A percentile compares a stretch with the other conserved stretches of the same genome.
Conservation (phyloP, 2,797 vertebrate genomes). For the Zenarchopterus dispar region DNA sequence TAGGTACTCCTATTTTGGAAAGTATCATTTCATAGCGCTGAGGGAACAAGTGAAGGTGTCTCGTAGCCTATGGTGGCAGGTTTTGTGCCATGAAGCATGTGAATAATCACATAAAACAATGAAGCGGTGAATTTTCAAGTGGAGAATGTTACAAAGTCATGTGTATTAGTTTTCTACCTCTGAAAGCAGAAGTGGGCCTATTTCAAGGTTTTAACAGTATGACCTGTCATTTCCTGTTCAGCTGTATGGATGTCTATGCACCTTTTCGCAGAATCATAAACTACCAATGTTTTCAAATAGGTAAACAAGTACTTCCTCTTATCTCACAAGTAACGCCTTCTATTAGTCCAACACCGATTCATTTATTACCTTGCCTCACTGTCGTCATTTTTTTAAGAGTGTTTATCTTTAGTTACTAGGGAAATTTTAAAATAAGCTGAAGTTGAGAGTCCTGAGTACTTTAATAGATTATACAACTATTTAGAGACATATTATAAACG, state of each 20-base stretch:
- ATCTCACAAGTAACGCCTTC: slow-evolving; percentile 3
- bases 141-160: slow-evolving; percentile 17
- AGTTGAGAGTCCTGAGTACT: no score
- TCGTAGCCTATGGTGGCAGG: background rate
- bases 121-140: background rate
- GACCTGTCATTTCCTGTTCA: slow-evolving; percentile 84
- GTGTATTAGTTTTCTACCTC: slow-evolving; percentile 20
- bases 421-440: no score
- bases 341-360: slow-evolving; percentile 1
- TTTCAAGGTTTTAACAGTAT: slow-evolving; percentile 68
- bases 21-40: background rate
- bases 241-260: slow-evolving; percentile 69
- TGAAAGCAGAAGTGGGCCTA: slow-evolving; percentile 73
- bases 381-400: no score
- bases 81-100: background rate
- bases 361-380: no score
- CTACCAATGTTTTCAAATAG: slow-evolving; percentile 50
- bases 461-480: no score
- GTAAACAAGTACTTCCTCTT: slow-evolving; percentile 50
- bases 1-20: slow-evolving; percentile 13
- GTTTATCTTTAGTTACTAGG: slow-evolving; percentile 1
- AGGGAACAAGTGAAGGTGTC: slow-evolving; percentile 40
- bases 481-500: no score
- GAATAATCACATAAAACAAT: background rate
- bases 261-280: slow-evolving; percentile 66